Conservation (phyloP, 1,140 invertebrate species). For the Cotesia glomerata region DNA sequence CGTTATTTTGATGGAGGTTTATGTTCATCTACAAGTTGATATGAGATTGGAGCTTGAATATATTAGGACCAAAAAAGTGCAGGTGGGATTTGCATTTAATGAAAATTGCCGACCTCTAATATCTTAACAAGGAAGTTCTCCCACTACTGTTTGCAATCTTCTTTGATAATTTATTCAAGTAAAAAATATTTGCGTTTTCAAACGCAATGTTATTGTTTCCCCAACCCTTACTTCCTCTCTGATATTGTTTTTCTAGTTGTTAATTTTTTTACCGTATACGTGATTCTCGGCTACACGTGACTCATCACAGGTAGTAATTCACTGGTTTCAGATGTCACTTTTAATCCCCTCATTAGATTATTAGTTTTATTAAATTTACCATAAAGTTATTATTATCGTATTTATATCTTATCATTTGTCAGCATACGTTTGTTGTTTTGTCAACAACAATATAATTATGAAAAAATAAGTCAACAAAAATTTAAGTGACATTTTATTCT, state of each 20-base stretch:
- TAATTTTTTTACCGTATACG: not conserved
- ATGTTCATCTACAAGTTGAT: not conserved
- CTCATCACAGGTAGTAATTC: not conserved
- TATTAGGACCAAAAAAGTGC: conserved; percentile 14
- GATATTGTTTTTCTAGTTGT: not conserved
- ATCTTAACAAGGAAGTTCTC: not conserved
- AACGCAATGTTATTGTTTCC: not conserved
- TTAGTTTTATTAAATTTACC: no score
- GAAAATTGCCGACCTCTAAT: conserved; percentile 11
- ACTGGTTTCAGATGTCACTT: not conserved
- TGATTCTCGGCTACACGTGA: not conserved
- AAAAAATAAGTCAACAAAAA: no score
- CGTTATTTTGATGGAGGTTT: not conserved
- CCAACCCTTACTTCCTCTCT: not conserved
- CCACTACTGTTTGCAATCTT: not conserved
- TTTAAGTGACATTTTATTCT: no score
- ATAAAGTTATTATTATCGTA: no score
- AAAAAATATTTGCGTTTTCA: not conserved
- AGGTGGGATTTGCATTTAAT: conserved; percentile 18
- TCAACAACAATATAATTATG: no score
- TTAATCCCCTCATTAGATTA: not conserved
- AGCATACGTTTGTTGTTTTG: no score
- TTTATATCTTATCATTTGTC: no score
- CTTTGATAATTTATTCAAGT: not conserved
- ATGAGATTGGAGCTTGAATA: conserved; percentile 5